phyloP scores from a whole-genome alignment of 2,113 vertebrate species.

The Dipodomys spectabilis region DNA sequence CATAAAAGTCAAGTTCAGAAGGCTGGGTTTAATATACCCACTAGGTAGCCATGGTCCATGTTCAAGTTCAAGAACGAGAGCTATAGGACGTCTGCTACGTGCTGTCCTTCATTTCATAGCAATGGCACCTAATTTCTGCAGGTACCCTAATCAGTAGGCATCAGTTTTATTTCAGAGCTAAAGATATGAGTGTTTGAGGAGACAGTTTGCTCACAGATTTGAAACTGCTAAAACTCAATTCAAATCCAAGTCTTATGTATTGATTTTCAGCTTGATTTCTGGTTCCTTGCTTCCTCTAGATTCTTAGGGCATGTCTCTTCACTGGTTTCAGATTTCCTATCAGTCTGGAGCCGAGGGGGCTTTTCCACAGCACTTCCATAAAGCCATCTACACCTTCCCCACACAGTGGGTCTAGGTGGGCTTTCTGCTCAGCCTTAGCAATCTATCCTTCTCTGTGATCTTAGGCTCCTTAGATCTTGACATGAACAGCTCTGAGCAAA shows the following conservation, averaged over 20 bases:
- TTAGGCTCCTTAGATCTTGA: not conserved
- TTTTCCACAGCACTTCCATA: not conserved
- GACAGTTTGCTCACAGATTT: not conserved
- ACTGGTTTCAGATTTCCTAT: not conserved
- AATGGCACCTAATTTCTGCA: not conserved
- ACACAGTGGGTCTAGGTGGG: not conserved
- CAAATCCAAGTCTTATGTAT: not conserved
- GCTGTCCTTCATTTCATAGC: not conserved
- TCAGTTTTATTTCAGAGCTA: not conserved
- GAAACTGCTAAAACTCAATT: not conserved
- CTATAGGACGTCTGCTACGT: fast-evolving
- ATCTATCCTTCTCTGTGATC: too few species aligned
- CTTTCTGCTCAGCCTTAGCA: not conserved
- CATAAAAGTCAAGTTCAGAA: not conserved
- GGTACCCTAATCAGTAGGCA: not conserved
- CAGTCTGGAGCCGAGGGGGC: fast-evolving
- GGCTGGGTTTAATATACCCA: not conserved
- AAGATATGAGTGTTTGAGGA: not conserved
- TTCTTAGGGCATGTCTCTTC: not conserved
- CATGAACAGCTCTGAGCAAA: not conserved
- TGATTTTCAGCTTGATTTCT: not conserved
- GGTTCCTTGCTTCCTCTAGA: not conserved
- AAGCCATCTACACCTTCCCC: not conserved
- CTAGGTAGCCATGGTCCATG: fast-evolving
- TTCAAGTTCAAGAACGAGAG: not conserved